Evolutionary conservation across 2,888 invertebrate species (phyloP).

Genomic region (Tenthredo amoena): DNA sequence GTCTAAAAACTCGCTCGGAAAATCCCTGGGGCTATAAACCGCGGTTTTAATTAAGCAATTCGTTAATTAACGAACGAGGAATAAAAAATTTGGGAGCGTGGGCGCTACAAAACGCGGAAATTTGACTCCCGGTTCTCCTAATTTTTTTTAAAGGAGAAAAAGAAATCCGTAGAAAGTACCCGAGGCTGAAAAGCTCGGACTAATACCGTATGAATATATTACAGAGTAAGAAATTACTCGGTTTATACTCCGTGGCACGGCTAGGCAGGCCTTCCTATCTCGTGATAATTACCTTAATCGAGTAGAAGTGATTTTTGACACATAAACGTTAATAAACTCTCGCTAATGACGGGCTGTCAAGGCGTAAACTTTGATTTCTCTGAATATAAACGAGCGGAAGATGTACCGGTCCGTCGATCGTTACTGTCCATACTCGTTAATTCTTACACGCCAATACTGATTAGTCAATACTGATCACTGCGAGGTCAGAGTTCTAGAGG

Average conservation of each 20-base stretch:
- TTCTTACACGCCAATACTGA: slow-evolving; percentile 7
- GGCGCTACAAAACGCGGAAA: background rate
- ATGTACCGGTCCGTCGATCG: background rate
- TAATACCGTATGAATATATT: background rate
- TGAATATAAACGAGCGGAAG: background rate
- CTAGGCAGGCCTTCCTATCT: background rate
- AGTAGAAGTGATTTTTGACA: slow-evolving; percentile 39
- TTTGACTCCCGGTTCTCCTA: background rate
- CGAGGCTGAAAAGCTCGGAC: background rate
- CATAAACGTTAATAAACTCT: background rate
- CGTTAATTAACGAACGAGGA: background rate
- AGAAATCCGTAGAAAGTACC: background rate
- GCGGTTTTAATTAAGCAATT: slow-evolving; percentile 4
- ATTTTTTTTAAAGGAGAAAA: background rate
- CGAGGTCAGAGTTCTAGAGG: background rate
- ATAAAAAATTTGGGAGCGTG: background rate
- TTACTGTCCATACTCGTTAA: slow-evolving; percentile 13
- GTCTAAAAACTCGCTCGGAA: background rate
- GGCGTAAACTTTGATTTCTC: slow-evolving; percentile 24
- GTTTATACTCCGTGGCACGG: background rate
- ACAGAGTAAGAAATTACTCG: background rate
- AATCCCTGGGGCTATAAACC: background rate
- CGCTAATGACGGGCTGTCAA: slow-evolving; percentile 16
- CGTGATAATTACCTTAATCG: slow-evolving; percentile 4
- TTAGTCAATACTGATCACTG: slow-evolving; percentile 22